phyloP scores from a whole-genome alignment of 2,888 invertebrate genomes.

The Nebria brevicollis region DNA sequence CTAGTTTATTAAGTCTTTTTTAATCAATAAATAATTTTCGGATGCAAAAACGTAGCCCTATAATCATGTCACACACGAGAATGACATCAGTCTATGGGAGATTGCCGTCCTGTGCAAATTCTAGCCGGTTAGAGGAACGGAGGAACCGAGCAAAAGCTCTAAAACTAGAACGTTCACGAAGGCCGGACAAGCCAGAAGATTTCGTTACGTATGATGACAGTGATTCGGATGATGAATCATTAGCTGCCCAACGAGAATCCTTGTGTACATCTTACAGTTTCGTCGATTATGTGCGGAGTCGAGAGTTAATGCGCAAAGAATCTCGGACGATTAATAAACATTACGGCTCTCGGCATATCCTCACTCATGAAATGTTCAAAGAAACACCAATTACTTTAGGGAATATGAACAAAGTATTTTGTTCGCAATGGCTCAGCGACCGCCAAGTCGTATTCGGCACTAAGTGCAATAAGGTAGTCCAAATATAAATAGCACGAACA shows the following conservation, averaged over 20 bases:
- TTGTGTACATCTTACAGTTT: conserved; percentile 85
- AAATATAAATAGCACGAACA: neutral
- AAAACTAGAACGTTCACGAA: conserved; percentile 77
- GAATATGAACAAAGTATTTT: conserved; percentile 93
- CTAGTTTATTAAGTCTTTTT: neutral
- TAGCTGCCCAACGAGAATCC: conserved; percentile 76
- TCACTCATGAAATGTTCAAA: conserved; percentile 89
- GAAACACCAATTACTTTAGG: conserved; percentile 85
- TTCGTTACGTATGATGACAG: conserved; percentile 90
- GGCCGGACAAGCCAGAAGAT: conserved; percentile 89
- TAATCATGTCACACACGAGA: conserved; percentile 76
- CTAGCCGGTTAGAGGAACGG: conserved; percentile 78
- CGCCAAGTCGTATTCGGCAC: conserved; percentile 96
- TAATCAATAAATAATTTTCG: neutral
- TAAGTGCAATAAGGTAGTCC: conserved; percentile 90
- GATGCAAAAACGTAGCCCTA: neutral
- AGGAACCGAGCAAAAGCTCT: conserved; percentile 72
- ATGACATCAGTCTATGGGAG: conserved; percentile 77
- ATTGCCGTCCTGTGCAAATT: conserved; percentile 81
- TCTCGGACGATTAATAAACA: conserved; percentile 78
- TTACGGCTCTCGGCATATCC: conserved; percentile 87
- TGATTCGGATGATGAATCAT: conserved; percentile 86
- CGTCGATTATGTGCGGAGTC: conserved; percentile 83
- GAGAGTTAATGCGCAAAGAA: conserved; percentile 79
- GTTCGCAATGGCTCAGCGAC: conserved; percentile 95